Percentiles rank a stretch among this genome's conserved stretches.
Evolutionary conservation across 2,797 vertebrate species (phyloP).

Genomic region (Serranus cabrilla): DNA sequence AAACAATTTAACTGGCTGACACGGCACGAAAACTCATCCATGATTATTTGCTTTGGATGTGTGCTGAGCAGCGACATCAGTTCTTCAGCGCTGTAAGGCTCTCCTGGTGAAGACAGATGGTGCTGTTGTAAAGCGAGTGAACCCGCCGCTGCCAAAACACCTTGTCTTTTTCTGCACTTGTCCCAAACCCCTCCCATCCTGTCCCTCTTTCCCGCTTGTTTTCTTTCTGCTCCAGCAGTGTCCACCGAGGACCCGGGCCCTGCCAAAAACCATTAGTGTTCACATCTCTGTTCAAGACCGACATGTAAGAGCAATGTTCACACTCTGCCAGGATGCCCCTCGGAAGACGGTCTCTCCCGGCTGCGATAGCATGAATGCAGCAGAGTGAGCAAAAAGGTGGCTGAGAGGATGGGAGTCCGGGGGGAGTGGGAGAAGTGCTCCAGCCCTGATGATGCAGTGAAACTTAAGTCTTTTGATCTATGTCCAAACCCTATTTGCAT

Average conservation of each 20-base stretch:
- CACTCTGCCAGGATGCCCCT: slow-evolving; percentile 66
- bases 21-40: slow-evolving; percentile 23
- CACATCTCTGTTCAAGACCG: slow-evolving; percentile 78
- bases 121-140: slow-evolving; percentile 80
- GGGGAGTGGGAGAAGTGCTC: slow-evolving; percentile 38
- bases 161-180: slow-evolving; percentile 20
- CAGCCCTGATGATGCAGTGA: slow-evolving; percentile 66
- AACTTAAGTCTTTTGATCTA: slow-evolving; percentile 77
- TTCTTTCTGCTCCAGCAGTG: slow-evolving; percentile 62
- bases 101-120: slow-evolving; percentile 73
- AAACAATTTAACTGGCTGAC: slow-evolving; percentile 35
- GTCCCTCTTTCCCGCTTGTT: slow-evolving; percentile 49
- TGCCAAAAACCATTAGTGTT: slow-evolving; percentile 84
- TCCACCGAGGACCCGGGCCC: slow-evolving; percentile 65
- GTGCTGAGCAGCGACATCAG: not conserved
- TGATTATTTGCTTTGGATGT: slow-evolving; percentile 10
- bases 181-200: not conserved
- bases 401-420: slow-evolving; percentile 1
- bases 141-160: slow-evolving; percentile 30
- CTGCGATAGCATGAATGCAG: slow-evolving; percentile 44
- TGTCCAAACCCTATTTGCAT: slow-evolving; percentile 68
- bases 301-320: slow-evolving; percentile 73
- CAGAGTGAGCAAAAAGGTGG: slow-evolving; percentile 46
- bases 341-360: slow-evolving; percentile 52
- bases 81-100: slow-evolving; percentile 38